These are phyloP conservation scores for Rhinogobio ventralis DNA, from an alignment of 2,797 vertebrate genomes.

Conservation along the genomic window DNA sequence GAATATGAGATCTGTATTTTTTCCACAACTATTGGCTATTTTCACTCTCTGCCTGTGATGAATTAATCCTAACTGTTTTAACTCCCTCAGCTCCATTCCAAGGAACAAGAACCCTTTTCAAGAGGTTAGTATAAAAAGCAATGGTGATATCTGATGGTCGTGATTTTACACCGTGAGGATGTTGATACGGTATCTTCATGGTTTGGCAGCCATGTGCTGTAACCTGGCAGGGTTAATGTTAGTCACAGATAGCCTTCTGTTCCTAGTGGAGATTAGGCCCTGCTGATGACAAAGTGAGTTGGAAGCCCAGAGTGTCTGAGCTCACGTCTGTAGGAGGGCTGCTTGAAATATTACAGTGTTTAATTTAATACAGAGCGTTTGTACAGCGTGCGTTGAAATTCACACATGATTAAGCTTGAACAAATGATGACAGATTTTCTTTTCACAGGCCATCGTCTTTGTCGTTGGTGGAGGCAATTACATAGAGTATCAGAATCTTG, in stretches of 20 bases:
- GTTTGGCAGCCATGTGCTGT: conserved; percentile 24
- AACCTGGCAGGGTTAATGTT: conserved; percentile 24
- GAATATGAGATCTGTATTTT: conserved; percentile 37
- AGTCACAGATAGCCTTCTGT: conserved; percentile 21
- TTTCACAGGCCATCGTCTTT: conserved; percentile 91
- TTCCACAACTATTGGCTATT: conserved; percentile 8
- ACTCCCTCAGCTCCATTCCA: conserved; percentile 87
- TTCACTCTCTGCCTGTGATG: conserved; percentile 19
- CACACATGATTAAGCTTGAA: not conserved
- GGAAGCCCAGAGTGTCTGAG: conserved; percentile 14
- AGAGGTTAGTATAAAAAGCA: conserved; percentile 80
- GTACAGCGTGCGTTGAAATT: not conserved
- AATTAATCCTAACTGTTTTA: conserved; percentile 42
- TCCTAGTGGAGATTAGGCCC: conserved; percentile 25
- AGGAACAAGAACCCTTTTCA: conserved; percentile 99
- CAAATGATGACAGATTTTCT: conserved; percentile 28
- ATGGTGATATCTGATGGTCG: not conserved
- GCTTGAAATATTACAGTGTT: conserved; percentile 9
- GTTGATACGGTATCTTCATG: conserved; percentile 12
- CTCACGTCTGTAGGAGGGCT: not conserved
- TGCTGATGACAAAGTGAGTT: conserved; percentile 25
- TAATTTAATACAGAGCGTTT: conserved; percentile 1
- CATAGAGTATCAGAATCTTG: conserved; percentile 97
- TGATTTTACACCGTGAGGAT: not conserved
- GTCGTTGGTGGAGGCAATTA: conserved; percentile 98